phyloP scores from a whole-genome alignment of 2,888 invertebrate species.

The Philereme vetulata region DNA sequence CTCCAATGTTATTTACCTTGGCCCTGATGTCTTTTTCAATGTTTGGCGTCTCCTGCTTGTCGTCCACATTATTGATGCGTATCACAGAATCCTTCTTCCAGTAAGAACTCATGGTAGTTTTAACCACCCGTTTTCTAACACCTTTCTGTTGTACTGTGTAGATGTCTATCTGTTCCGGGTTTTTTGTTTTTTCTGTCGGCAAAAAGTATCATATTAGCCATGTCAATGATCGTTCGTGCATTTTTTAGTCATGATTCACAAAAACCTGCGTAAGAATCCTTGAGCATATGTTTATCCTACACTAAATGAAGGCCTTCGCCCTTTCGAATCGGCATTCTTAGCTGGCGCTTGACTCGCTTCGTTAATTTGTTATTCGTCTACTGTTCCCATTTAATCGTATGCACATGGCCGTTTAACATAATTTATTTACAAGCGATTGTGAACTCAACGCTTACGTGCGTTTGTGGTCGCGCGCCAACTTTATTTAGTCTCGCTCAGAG shows the following conservation, averaged over 20 bases:
- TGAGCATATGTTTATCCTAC: constrained; percentile 30
- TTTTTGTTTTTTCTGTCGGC: constrained; percentile 88
- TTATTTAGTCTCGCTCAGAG: constrained; percentile 59
- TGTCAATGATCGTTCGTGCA: constrained; percentile 30
- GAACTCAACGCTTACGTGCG: constrained; percentile 55
- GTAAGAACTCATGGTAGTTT: constrained; percentile 85
- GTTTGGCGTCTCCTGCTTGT: constrained; percentile 87
- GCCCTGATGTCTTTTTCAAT: constrained; percentile 87
- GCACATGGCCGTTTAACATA: constrained; percentile 43
- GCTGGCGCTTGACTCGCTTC: constrained; percentile 42
- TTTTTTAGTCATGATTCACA: constrained; percentile 26
- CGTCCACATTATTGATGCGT: constrained; percentile 89
- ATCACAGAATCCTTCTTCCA: constrained; percentile 88
- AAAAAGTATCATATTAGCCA: constrained; percentile 39
- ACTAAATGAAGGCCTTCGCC: constrained; percentile 45
- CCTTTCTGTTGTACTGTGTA: constrained; percentile 85
- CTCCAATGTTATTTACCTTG: constrained; percentile 76
- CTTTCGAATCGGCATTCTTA: constrained; percentile 44
- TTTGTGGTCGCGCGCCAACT: constrained; percentile 56
- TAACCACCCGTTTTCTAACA: constrained; percentile 84
- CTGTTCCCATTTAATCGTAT: constrained; percentile 49
- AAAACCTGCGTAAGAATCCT: constrained; percentile 35
- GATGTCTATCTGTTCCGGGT: constrained; percentile 88
- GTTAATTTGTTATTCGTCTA: constrained; percentile 50
- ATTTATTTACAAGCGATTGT: constrained; percentile 71